Evolutionary conservation across 2,888 invertebrate genomes (phyloP), one percentile per base, ranked within the genome.

Genomic region (Spodoptera littoralis): DNA sequence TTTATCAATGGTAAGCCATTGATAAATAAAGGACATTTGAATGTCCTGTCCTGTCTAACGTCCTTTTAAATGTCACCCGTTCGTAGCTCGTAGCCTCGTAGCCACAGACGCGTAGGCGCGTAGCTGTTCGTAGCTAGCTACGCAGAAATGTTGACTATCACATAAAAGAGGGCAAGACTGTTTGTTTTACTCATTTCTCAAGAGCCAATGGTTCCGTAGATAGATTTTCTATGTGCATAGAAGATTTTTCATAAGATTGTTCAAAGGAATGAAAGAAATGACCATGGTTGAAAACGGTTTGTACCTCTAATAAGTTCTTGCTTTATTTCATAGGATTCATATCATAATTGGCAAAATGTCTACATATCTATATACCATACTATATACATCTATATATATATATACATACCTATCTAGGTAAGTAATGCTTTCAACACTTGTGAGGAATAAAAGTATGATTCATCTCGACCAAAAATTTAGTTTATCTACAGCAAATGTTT

Each of bases 21-120:
- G 68, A 71, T 61, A 80, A 71, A 66, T 69, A 67, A 74, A 78
- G 76, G 80, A 77, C 80, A 67, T 67, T 61, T 67, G 50, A 73
- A 69, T 63, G 80, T 70, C 58, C 65, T 79, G 59, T 66, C 77
- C 76, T 60, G n/a, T 36, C 13, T 44, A 36, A 36, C 36, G 73
- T 66, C 73, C 75, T 77, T 59, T 59, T 24, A 60, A 71, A 77
- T 77, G 77, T 74, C 80, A 80, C 68, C 66, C 55, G 60, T 64
- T 70, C 74, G 77, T 77, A 77, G 80, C 60, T 70, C 74, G 77
- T 77, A 77, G 80, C 60, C 60, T 53, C 70, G 73, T 61, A 69
- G 67, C 72, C 65, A 68, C 67, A 77, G 76, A 66, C 75, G 74
- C 80, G 80, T 79, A 80, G 84, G 73, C 80, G 77, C 75, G 77